Conservation (phyloP, 2,797 vertebrate species). For the Onychomys arenicola region DNA sequence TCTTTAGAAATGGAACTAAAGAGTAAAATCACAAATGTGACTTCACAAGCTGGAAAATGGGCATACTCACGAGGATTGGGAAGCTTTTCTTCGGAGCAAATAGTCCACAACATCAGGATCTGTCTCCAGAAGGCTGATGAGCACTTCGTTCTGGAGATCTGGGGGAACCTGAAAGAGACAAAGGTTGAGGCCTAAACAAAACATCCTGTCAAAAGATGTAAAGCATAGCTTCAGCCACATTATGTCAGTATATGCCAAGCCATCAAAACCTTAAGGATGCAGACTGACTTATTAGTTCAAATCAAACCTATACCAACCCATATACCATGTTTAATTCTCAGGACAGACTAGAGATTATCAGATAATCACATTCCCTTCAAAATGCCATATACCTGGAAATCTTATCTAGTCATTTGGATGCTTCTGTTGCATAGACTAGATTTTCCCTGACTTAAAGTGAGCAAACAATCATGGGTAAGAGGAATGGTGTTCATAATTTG, state of each 20-base stretch:
- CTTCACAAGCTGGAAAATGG: slow-evolving; percentile 67
- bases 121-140: slow-evolving; percentile 95
- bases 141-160: slow-evolving; percentile 97
- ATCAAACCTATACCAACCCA: neutral
- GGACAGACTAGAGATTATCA: neutral
- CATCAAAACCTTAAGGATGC: neutral
- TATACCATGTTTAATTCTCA: neutral
- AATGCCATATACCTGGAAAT: neutral
- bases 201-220: neutral
- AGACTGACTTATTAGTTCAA: neutral
- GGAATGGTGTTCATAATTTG: neutral
- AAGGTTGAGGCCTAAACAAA: slow-evolving; percentile 7
- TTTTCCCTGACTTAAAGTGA: slow-evolving; percentile 55
- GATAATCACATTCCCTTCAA: neutral
- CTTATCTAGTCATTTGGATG: neutral
- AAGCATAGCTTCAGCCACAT: neutral
- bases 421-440: neutral
- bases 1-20: slow-evolving; percentile 79
- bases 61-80: slow-evolving; percentile 94
- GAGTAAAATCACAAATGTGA: slow-evolving; percentile 67
- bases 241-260: neutral
- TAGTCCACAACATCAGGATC: slow-evolving; percentile 98
- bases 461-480: slow-evolving; percentile 22
- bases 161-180: slow-evolving; percentile 91
- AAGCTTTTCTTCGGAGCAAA: slow-evolving; percentile 95